Conservation (phyloP, 2,797 vertebrate species). For the Arctocebus calabarensis region DNA sequence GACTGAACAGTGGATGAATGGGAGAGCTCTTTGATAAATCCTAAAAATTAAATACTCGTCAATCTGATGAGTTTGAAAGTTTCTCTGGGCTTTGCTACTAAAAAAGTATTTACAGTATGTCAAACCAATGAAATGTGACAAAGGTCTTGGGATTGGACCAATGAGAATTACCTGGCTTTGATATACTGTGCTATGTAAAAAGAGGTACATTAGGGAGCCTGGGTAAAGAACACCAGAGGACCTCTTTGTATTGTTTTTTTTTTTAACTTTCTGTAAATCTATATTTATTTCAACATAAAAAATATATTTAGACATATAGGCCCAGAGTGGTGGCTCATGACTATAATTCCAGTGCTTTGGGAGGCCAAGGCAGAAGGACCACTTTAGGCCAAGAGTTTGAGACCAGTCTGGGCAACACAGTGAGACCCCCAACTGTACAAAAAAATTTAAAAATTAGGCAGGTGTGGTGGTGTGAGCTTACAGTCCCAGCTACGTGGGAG, state of each 20-base stretch:
- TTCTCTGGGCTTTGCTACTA: not conserved
- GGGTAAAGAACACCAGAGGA: not conserved
- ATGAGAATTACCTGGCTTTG: not conserved
- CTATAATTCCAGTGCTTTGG: not conserved
- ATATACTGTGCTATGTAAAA: not conserved
- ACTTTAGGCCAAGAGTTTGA: not conserved
- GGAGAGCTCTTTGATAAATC: not conserved
- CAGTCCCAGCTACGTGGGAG: not conserved
- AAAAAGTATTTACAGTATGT: not conserved
- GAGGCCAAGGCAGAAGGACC: not conserved
- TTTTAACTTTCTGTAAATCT: not conserved
- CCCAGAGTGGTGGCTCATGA: not conserved
- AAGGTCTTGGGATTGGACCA: not conserved
- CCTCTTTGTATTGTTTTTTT: not conserved
- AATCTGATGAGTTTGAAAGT: not conserved
- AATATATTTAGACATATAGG: not conserved
- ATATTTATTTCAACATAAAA: not conserved
- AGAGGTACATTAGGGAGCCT: not conserved
- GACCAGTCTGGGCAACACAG: not conserved
- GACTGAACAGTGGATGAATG: not conserved
- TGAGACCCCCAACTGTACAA: not conserved
- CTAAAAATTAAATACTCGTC: constrained; percentile 6
- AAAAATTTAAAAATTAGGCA: not conserved
- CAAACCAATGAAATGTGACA: constrained; percentile 34
- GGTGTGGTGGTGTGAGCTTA: not conserved